Percentiles rank a stretch among this genome's conserved stretches.
These are phyloP conservation scores for Oscheius sp. DNA, from an alignment of 2,888 invertebrate genomes.

Conservation along the genomic window DNA sequence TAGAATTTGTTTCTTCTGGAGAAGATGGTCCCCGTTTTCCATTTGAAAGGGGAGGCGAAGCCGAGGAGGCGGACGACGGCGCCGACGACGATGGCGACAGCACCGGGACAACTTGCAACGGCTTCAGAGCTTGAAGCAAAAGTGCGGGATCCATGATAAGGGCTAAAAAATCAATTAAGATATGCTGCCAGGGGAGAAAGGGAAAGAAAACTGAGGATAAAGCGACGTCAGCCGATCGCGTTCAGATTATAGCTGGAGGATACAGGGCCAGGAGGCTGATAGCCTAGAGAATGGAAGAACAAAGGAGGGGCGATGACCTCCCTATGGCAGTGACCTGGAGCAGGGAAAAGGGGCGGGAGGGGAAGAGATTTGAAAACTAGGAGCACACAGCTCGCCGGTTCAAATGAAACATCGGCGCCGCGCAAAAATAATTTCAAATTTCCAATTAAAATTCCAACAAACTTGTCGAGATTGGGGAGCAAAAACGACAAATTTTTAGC, in stretches of 20 bases:
- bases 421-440: too few relatives aligned
- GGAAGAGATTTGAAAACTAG: too few relatives aligned
- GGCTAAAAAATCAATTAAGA: neutral
- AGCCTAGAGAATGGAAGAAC: too few relatives aligned
- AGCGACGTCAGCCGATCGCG: neutral
- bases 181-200: neutral
- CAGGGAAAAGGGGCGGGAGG: too few relatives aligned
- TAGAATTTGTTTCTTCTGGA: constrained; percentile 28
- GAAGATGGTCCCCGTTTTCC: constrained; percentile 22
- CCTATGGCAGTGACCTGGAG: too few relatives aligned
- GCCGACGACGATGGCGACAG: constrained; percentile 18
- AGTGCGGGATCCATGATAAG: neutral
- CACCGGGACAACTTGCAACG: constrained; percentile 24
- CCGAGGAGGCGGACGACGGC: constrained; percentile 23
- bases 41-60: constrained; percentile 2
- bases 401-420: too few relatives aligned
- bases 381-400: too few relatives aligned
- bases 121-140: constrained; percentile 14
- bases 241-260: neutral
- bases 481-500: too few relatives aligned
- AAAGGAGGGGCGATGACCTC: too few relatives aligned
- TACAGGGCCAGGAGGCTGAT: neutral
- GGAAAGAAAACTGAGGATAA: neutral
- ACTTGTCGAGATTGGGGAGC: too few relatives aligned
- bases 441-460: too few relatives aligned